Conservation (phyloP, 1,140 invertebrate genomes). For the Coenobita brevimanus region DNA sequence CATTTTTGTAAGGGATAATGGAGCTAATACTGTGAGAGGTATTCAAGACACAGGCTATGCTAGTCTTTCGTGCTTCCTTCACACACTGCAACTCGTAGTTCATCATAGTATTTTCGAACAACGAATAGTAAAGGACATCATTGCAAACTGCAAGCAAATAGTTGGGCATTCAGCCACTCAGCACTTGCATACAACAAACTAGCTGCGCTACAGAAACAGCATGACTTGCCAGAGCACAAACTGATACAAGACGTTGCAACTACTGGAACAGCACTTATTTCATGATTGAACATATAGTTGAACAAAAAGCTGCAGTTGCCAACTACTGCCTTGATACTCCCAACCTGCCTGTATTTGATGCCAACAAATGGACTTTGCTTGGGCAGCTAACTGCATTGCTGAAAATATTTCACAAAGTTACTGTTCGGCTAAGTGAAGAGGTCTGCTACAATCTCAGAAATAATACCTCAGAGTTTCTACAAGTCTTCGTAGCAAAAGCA, state of each 20-base stretch:
- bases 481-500: slow-evolving; percentile 6
- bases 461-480: neutral
- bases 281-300: slow-evolving; percentile 68
- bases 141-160: slow-evolving; percentile 31
- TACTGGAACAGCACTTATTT: slow-evolving; percentile 70
- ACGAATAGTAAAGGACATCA: slow-evolving; percentile 56
- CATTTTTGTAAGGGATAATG: slow-evolving; percentile 41
- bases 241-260: slow-evolving; percentile 69
- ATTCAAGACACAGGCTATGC: slow-evolving; percentile 20
- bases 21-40: slow-evolving; percentile 26
- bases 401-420: too few relatives aligned
- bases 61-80: slow-evolving; percentile 38
- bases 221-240: slow-evolving; percentile 65
- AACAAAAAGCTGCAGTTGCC: slow-evolving; percentile 65
- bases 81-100: slow-evolving; percentile 45
- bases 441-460: neutral
- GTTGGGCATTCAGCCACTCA: slow-evolving; percentile 28
- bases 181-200: slow-evolving; percentile 51
- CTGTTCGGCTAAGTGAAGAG: slow-evolving; percentile 9
- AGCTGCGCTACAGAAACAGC: slow-evolving; percentile 49
- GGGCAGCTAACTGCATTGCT: too few relatives aligned
- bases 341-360: slow-evolving; percentile 1
- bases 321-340: slow-evolving; percentile 19
- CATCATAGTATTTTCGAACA: slow-evolving; percentile 38
- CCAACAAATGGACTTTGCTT: neutral